phyloP scores from a whole-genome alignment of 2,797 vertebrate species.

The Myoxocephalus aenaeus region DNA sequence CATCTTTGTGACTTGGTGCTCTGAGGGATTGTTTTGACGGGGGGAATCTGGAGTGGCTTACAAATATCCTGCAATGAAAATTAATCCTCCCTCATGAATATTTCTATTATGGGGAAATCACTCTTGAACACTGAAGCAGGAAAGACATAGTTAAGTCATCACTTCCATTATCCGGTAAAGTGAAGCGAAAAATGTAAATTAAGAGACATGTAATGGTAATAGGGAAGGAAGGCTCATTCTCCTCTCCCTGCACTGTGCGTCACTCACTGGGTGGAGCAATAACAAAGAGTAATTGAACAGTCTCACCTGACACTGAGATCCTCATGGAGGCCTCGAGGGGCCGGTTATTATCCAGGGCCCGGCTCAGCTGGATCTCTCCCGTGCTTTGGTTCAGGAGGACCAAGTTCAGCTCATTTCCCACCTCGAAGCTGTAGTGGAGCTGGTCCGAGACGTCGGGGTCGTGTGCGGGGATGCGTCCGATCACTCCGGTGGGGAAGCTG shows the following conservation, averaged over 20 bases:
- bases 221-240: constrained; percentile 28
- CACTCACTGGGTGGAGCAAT: constrained; percentile 53
- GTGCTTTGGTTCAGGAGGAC: constrained; percentile 92
- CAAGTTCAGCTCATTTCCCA: constrained; percentile 93
- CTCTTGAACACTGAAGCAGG: constrained; percentile 39
- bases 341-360: constrained; percentile 93
- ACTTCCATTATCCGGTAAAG: constrained; percentile 53
- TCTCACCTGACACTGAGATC: constrained; percentile 94
- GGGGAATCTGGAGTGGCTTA: constrained; percentile 9
- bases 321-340: constrained; percentile 96
- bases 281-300: constrained; percentile 38
- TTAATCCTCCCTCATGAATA: constrained; percentile 68
- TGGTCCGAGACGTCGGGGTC: constrained; percentile 93
- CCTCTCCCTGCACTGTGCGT: constrained; percentile 21
- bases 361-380: constrained; percentile 93
- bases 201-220: constrained; percentile 20
- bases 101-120: constrained; percentile 54
- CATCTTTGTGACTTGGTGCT: constrained; percentile 12
- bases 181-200: constrained; percentile 51
- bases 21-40: neutral
- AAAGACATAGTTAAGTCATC: constrained; percentile 54
- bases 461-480: constrained; percentile 91
- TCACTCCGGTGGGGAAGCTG: constrained; percentile 92
- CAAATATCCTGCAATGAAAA: constrained; percentile 52
- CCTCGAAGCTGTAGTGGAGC: constrained; percentile 91